Evolutionary conservation across 1,140 invertebrate genomes (phyloP).

Genomic region (Drosophila triauraria): DNA sequence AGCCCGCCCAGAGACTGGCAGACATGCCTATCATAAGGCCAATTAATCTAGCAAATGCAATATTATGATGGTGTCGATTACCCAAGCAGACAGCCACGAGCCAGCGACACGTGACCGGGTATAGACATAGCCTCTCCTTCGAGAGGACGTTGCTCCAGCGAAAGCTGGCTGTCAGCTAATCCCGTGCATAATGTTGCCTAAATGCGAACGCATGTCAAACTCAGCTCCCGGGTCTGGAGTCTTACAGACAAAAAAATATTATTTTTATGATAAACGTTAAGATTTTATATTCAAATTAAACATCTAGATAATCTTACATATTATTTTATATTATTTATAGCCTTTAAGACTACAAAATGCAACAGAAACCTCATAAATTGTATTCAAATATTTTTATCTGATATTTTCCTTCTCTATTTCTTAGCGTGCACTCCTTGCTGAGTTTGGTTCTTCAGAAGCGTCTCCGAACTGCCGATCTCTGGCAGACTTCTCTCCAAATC

Average conservation of each 20-base stretch:
- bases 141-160: conserved; percentile 13
- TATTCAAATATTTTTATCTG: neutral
- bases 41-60: conserved; percentile 70
- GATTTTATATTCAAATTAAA: neutral
- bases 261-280: neutral
- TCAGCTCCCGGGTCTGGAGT: conserved; percentile 14
- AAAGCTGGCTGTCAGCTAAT: conserved; percentile 59
- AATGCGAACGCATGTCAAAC: conserved; percentile 73
- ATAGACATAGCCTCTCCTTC: conserved; percentile 1
- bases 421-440: conserved; percentile 5
- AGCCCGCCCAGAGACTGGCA: conserved; percentile 1
- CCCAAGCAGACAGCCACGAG: conserved; percentile 59
- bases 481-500: conserved; percentile 60
- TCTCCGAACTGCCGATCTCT: conserved; percentile 23
- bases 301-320: neutral
- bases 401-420: neutral
- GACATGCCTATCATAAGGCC: conserved; percentile 22
- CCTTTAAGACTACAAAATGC: too few species aligned
- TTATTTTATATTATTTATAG: neutral
- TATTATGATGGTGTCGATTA: conserved; percentile 81
- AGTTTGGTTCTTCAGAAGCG: conserved; percentile 8
- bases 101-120: conserved; percentile 55
- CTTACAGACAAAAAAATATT: neutral
- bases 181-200: conserved; percentile 79
- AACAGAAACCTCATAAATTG: too few species aligned